A percentile compares a stretch with the other conserved stretches of the same genome.
phyloP scores from a whole-genome alignment of 1,140 invertebrate genomes.

The Oryzaephilus surinamensis region DNA sequence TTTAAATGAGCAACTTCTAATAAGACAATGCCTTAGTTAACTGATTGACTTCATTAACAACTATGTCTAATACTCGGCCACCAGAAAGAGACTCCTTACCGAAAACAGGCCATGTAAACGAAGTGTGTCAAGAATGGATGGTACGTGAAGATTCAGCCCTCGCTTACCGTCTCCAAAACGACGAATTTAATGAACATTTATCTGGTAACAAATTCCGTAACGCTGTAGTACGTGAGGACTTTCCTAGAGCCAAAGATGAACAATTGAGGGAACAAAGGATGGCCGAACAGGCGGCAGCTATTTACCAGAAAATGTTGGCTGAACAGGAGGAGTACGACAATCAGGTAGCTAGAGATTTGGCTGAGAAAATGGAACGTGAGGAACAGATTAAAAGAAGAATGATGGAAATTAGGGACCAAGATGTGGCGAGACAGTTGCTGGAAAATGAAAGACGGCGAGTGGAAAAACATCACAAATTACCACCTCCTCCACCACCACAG shows the following conservation, averaged over 20 bases:
- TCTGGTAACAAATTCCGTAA: constrained; percentile 77
- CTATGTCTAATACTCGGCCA: too few relatives aligned
- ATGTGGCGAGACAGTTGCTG: constrained; percentile 38
- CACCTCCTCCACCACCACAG: constrained; percentile 12
- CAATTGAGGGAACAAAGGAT: constrained; percentile 65
- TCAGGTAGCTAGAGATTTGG: constrained; percentile 51
- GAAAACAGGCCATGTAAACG: constrained; percentile 30
- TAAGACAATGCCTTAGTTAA: too few relatives aligned
- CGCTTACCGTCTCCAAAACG: constrained; percentile 78
- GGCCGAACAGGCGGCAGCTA: constrained; percentile 45
- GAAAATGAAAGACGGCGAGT: constrained; percentile 26
- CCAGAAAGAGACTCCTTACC: constrained; percentile 22
- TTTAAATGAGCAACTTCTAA: too few relatives aligned
- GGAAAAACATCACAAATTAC: constrained; percentile 17
- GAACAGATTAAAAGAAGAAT: constrained; percentile 44
- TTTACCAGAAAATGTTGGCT: constrained; percentile 50
- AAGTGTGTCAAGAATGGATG: constrained; percentile 74
- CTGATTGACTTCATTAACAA: too few relatives aligned
- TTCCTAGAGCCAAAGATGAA: constrained; percentile 71
- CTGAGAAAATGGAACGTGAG: constrained; percentile 51
- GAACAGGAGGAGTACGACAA: constrained; percentile 65
- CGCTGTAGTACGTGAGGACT: constrained; percentile 78
- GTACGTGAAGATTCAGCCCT: constrained; percentile 85
- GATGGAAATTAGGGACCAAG: constrained; percentile 41
- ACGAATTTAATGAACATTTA: constrained; percentile 82